phyloP scores from a whole-genome alignment of 2,888 invertebrate species.

The Drosophila mimetica region DNA sequence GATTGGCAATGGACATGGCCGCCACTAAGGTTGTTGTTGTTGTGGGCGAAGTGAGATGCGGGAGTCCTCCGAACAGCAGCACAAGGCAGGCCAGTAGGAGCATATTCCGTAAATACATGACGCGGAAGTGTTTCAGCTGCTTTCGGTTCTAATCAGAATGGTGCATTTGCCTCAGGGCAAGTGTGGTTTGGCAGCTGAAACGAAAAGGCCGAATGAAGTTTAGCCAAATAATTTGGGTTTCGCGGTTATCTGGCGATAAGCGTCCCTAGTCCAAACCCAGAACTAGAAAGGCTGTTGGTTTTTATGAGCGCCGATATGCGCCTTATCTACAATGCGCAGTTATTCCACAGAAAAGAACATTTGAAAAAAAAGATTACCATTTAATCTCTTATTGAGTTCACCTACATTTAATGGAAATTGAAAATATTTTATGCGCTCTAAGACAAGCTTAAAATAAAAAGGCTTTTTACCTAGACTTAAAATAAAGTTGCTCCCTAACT shows the following conservation, averaged over 20 bases:
- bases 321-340: constrained; percentile 19
- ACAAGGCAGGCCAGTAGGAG: constrained; percentile 68
- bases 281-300: background rate
- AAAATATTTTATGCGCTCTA: too few relatives aligned
- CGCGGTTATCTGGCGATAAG: constrained; percentile 48
- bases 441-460: background rate
- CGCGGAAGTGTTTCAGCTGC: background rate
- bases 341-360: background rate
- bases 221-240: background rate
- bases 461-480: background rate
- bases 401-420: too few relatives aligned
- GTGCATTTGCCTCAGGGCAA: constrained; percentile 20
- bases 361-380: too few relatives aligned
- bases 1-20: constrained; percentile 83
- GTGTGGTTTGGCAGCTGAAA: constrained; percentile 52
- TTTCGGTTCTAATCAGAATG: constrained; percentile 15
- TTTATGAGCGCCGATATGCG: constrained; percentile 31
- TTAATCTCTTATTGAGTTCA: too few relatives aligned
- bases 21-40: constrained; percentile 78
- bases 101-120: constrained; percentile 76
- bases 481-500: background rate
- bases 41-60: constrained; percentile 73
- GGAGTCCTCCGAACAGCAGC: constrained; percentile 69
- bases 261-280: constrained; percentile 37
- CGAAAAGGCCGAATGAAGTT: constrained; percentile 15